These are phyloP conservation scores for Himalopsyche phryganea DNA, from an alignment of 1,140 invertebrate species.

Conservation along the genomic window DNA sequence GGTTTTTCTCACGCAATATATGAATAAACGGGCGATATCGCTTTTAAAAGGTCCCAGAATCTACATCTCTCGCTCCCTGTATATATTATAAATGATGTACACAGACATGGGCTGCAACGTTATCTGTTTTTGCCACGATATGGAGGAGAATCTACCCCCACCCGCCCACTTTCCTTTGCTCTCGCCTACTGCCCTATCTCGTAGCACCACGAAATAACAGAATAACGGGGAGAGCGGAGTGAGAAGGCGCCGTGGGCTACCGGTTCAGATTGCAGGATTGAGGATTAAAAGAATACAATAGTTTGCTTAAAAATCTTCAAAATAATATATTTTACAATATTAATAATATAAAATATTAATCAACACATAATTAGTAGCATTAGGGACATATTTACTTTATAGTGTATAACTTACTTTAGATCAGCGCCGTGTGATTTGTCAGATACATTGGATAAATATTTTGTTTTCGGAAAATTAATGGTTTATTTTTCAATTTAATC, in stretches of 20 bases:
- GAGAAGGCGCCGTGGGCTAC: background rate
- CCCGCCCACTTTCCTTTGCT: conserved; percentile 16
- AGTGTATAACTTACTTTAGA: too few species aligned
- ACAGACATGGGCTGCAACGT: conserved; percentile 32
- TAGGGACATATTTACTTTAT: too few species aligned
- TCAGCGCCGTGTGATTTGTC: too few species aligned
- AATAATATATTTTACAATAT: too few species aligned
- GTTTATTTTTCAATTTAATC: too few species aligned
- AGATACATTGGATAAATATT: too few species aligned
- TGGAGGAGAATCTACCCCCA: conserved; percentile 22
- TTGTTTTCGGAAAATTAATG: too few species aligned
- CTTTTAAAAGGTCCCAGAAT: conserved; percentile 34
- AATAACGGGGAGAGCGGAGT: background rate
- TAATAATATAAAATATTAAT: too few species aligned
- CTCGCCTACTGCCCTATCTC: conserved; percentile 13
- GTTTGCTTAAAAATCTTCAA: too few species aligned
- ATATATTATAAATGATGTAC: conserved; percentile 34
- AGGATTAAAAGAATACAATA: too few species aligned
- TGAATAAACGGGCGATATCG: conserved; percentile 33
- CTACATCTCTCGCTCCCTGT: conserved; percentile 21
- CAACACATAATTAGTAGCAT: too few species aligned
- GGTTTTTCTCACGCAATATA: conserved; percentile 30
- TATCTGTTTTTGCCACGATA: conserved; percentile 33
- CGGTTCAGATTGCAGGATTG: background rate
- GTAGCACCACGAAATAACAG: conserved; percentile 24